phyloP scores from a whole-genome alignment of 2,888 invertebrate species.

The Pheosia tremula region DNA sequence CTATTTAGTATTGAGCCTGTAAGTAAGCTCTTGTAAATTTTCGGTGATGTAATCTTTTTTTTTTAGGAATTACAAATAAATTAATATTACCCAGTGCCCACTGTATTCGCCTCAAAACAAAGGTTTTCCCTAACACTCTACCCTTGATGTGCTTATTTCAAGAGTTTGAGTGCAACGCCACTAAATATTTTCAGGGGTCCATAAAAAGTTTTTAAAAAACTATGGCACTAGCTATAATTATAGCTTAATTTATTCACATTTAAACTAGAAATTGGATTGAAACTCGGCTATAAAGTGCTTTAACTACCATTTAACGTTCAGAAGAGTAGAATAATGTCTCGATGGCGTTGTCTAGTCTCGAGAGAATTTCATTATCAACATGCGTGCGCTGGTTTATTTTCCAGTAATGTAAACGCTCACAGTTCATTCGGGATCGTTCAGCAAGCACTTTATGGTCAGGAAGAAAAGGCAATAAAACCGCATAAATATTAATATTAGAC shows the following conservation, averaged over 20 bases:
- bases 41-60: too few species aligned
- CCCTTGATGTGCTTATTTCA: too few species aligned
- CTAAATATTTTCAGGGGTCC: too few species aligned
- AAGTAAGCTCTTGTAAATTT: too few species aligned
- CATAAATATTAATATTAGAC: constrained; percentile 56
- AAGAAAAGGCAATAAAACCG: constrained; percentile 64
- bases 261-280: constrained; percentile 28
- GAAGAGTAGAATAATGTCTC: constrained; percentile 33
- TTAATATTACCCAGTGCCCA: too few species aligned
- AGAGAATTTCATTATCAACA: constrained; percentile 14
- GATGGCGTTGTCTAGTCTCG: constrained; percentile 19
- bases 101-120: too few species aligned
- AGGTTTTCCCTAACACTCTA: too few species aligned
- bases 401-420: constrained; percentile 45
- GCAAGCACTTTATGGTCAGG: constrained; percentile 59
- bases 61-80: too few species aligned
- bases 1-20: too few species aligned
- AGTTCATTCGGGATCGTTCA: constrained; percentile 49
- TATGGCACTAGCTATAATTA: constrained; percentile 5
- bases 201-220: too few species aligned
- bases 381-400: constrained; percentile 35
- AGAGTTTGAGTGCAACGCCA: too few species aligned
- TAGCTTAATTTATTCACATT: constrained; percentile 36
- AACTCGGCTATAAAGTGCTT: constrained; percentile 35
- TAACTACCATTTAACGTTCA: constrained; percentile 30